phyloP scores from a whole-genome alignment of 35 echinoderm and acorn worm species.

The Strongylocentrotus purpuratus region DNA sequence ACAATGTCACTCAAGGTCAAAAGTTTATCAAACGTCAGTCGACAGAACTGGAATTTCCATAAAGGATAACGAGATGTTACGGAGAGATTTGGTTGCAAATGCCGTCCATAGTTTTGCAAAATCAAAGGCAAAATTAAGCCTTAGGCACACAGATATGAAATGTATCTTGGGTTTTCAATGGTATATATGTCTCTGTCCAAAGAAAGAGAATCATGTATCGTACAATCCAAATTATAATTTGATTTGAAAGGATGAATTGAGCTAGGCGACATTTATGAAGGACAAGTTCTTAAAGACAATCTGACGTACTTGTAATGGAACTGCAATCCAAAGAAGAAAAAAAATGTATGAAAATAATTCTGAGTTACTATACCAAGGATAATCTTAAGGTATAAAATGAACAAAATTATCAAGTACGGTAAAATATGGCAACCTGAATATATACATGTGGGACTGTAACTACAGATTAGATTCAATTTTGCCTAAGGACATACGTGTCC shows the following conservation, averaged over 20 bases:
- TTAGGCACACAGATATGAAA: neutral
- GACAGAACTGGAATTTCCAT: slow-evolving; percentile 29
- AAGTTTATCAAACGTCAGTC: slow-evolving; percentile 25
- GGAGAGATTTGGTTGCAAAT: slow-evolving; percentile 37
- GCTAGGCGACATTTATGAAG: neutral
- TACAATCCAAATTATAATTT: slow-evolving; percentile 14
- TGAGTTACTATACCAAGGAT: neutral
- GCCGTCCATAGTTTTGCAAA: neutral
- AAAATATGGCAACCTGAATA: neutral
- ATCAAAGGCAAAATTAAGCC: slow-evolving; percentile 17
- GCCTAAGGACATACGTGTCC: neutral
- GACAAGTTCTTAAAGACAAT: neutral
- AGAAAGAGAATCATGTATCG: neutral
- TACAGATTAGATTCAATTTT: neutral
- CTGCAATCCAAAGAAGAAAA: neutral
- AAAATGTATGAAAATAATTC: neutral
- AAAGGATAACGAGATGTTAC: slow-evolving; percentile 34
- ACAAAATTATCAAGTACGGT: neutral
- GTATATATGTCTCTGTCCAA: neutral
- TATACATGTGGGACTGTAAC: neutral
- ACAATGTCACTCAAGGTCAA: neutral
- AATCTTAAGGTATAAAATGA: neutral
- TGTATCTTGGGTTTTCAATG: neutral
- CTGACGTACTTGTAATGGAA: neutral
- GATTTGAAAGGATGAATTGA: neutral